Evolutionary conservation across 2,888 invertebrate species (phyloP).

Genomic region (Epistrophella euchroma): DNA sequence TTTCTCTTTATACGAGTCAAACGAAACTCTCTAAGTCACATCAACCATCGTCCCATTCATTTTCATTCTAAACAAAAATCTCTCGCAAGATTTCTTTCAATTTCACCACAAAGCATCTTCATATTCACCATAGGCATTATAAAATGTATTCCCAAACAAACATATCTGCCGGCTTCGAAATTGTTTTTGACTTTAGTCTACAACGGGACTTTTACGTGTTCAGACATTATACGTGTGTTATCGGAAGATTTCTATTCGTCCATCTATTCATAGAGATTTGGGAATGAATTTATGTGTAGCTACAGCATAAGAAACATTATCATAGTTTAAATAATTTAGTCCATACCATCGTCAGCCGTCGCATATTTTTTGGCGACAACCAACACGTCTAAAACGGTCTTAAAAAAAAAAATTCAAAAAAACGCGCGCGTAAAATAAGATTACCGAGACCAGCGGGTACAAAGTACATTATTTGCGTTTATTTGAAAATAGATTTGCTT

Average conservation of each 20-base stretch:
- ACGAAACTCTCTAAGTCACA: conserved; percentile 17
- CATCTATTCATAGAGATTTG: conserved; percentile 63
- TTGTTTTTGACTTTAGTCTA: conserved; percentile 61
- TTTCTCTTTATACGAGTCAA: conserved; percentile 15
- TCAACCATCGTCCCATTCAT: too few species aligned
- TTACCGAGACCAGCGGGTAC: conserved; percentile 30
- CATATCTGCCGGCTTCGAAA: conserved; percentile 56
- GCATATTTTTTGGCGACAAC: conserved; percentile 62
- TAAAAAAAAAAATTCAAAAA: conserved; percentile 38
- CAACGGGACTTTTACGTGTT: conserved; percentile 63
- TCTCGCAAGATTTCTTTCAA: neutral
- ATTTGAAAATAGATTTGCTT: conserved; percentile 68
- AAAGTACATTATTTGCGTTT: conserved; percentile 36
- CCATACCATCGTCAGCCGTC: conserved; percentile 7
- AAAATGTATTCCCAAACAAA: conserved; percentile 58
- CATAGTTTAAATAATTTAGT: conserved; percentile 56
- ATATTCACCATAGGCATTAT: conserved; percentile 43
- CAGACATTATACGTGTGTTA: conserved; percentile 34
- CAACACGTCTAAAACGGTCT: conserved; percentile 24
- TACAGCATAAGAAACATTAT: conserved; percentile 54
- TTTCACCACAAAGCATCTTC: conserved; percentile 39
- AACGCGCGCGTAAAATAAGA: conserved; percentile 36
- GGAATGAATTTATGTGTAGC: neutral
- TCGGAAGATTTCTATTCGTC: conserved; percentile 15
- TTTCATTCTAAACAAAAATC: too few species aligned